Evolutionary conservation across 2,888 invertebrate genomes (phyloP), one percentile per base, ranked within the genome.

Genomic region (Trissoscelio sp.): DNA sequence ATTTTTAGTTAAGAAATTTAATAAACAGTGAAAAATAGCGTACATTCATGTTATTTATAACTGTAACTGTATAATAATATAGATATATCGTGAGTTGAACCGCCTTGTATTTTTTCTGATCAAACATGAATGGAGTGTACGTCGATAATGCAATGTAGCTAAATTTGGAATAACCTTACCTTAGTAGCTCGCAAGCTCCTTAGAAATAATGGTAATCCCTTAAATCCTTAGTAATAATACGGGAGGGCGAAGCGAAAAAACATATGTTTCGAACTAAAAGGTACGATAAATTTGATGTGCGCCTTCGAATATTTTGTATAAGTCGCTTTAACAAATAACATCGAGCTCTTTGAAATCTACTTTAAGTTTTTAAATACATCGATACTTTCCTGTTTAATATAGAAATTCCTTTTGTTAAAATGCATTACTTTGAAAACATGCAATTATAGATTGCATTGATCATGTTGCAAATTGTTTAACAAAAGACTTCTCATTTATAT

Each of bases 131-230:
- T 28, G 22, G 11, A 37, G 24, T 14, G 66, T 53, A 51, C 66
- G 51, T 62, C 46, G 51, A 66, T 66, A 51, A 66, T 66, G 66
- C 39, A 66, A 51, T 66, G 66, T 46, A 44, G 37, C 51, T 31
- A 66, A 66, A 51, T 51, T 66, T 66, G 66, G 51, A 66, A 66
- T 51, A 51, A 66, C 66, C 66, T 66, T 66, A 66, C 66, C 66
- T 66, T 11, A 39, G 24, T 31, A 66, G 51, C 39, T 66, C 51
- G 37, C 34, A 66, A 66, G 51, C 14, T 66, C 66, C 66, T 39
- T 53, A 66, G 51, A 48, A 64, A 51, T 66, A 66, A 66, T 37
- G 39, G 39, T 24, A 66, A 51, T 51, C 66, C 51, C 39, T 66
- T 51, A 51, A 66, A 51, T 51, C 51, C 51, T 51, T 48, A 48